Conservation (phyloP, 2,888 invertebrate genomes). For the Hyposoter dolosus region DNA sequence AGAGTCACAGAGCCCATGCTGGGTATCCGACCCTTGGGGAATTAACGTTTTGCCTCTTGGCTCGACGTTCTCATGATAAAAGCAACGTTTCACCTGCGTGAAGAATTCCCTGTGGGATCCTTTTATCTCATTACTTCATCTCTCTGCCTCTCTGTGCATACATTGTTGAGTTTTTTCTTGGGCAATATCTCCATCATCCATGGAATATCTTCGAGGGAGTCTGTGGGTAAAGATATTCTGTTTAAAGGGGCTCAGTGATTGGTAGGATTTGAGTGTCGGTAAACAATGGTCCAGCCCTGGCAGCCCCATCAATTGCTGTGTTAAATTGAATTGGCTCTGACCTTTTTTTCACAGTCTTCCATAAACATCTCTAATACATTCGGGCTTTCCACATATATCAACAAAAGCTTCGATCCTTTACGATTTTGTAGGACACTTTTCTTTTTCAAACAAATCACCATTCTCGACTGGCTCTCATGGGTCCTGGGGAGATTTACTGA, state of each 20-base stretch:
- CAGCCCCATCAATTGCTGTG: not conserved
- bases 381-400: not conserved
- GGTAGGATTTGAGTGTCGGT: not conserved
- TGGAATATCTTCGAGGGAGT: not conserved
- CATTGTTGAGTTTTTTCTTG: constrained; percentile 6
- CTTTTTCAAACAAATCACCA: not conserved
- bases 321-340: not conserved
- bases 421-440: not conserved
- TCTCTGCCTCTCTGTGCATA: constrained; percentile 5
- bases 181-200: constrained; percentile 15
- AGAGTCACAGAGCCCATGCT: constrained; percentile 18
- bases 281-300: not conserved
- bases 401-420: constrained; percentile 2
- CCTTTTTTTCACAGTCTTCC: not conserved
- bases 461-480: not conserved
- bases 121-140: constrained; percentile 26
- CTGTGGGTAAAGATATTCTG: not conserved
- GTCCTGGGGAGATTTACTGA: not conserved
- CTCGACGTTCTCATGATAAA: constrained; percentile 46
- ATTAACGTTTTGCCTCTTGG: constrained; percentile 56
- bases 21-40: constrained; percentile 54
- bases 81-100: constrained; percentile 55
- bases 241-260: not conserved
- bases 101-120: constrained; percentile 35
- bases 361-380: not conserved